Percentiles rank a stretch among this genome's conserved stretches.
Conservation (phyloP, 2,888 invertebrate species). For the Lasioglossum oenotherae region DNA sequence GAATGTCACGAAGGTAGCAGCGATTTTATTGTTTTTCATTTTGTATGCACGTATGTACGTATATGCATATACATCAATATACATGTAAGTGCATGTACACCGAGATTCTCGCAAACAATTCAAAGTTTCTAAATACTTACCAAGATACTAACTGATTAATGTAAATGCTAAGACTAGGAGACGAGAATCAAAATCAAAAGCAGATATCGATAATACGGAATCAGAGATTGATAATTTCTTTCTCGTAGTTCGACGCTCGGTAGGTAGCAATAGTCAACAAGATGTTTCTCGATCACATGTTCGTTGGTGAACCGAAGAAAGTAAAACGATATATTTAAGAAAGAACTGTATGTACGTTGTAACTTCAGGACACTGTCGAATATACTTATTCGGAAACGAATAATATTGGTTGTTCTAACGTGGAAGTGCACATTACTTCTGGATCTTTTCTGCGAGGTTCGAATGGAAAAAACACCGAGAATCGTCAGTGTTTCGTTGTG, state of each 20-base stretch:
- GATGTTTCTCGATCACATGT: slow-evolving; percentile 16
- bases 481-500: neutral
- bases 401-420: slow-evolving; percentile 10
- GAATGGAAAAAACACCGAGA: slow-evolving; percentile 10
- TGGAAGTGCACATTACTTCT: neutral
- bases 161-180: neutral
- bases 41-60: neutral
- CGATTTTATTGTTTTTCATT: slow-evolving; percentile 34
- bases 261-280: slow-evolving; percentile 28
- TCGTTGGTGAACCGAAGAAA: slow-evolving; percentile 11
- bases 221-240: neutral
- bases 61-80: neutral
- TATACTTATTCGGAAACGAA: slow-evolving; percentile 16
- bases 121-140: neutral
- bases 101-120: neutral
- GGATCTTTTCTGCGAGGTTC: slow-evolving; percentile 10
- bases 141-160: neutral
- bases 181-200: neutral
- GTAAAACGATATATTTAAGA: slow-evolving; percentile 24
- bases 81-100: neutral
- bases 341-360: neutral
- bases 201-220: neutral
- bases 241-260: neutral
- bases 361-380: slow-evolving; percentile 10
- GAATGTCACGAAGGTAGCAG: slow-evolving; percentile 31